Conservation (phyloP, 2,113 vertebrate genomes). For the Promerops cafer region DNA sequence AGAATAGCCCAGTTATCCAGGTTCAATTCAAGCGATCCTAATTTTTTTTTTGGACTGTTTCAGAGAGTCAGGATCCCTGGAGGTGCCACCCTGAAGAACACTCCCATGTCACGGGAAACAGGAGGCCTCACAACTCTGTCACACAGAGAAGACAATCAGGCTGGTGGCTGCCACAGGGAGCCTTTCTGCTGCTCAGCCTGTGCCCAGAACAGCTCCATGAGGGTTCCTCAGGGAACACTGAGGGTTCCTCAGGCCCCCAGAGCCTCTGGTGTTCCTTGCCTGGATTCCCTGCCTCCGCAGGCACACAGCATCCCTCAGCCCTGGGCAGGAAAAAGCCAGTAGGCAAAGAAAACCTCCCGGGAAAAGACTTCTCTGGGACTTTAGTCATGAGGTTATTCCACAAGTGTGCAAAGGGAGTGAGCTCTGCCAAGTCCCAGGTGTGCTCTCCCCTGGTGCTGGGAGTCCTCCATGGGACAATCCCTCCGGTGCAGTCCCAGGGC, state of each 20-base stretch:
- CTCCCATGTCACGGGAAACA: background rate
- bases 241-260: background rate
- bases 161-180: background rate
- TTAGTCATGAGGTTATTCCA: background rate
- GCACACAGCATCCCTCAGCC: background rate
- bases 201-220: background rate
- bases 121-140: background rate
- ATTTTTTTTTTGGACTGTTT: background rate
- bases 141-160: background rate
- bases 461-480: background rate
- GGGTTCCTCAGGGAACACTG: background rate
- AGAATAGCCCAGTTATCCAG: background rate
- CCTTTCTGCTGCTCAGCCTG: background rate
- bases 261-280: background rate
- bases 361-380: background rate
- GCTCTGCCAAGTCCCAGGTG: rapidly evolving
- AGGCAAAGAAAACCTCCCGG: background rate
- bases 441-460: background rate
- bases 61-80: background rate
- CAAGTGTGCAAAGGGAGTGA: background rate
- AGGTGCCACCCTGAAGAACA: background rate
- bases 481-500: rapidly evolving
- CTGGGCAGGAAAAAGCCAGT: background rate
- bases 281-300: background rate
- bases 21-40: background rate